phyloP scores from a whole-genome alignment of 2,888 invertebrate genomes.

The Brenthis daphne region DNA sequence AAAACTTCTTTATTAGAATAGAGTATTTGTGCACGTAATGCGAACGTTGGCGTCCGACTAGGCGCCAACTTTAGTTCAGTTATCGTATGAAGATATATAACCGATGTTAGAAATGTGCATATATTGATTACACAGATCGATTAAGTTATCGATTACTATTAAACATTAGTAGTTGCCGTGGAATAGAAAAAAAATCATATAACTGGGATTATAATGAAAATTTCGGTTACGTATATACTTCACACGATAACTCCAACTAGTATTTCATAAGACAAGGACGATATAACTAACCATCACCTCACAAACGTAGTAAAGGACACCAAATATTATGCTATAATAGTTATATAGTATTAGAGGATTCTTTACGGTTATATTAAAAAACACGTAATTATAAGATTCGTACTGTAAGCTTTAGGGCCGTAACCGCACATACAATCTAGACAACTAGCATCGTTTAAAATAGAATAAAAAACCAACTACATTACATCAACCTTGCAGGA shows the following conservation, averaged over 20 bases:
- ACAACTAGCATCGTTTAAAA: slow-evolving; percentile 79
- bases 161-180: slow-evolving; percentile 1
- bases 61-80: slow-evolving; percentile 29
- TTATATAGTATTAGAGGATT: slow-evolving; percentile 60
- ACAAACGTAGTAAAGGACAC: slow-evolving; percentile 53
- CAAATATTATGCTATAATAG: slow-evolving; percentile 52
- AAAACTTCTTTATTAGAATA: slow-evolving; percentile 58
- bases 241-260: slow-evolving; percentile 34
- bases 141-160: neutral
- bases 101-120: no score
- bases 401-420: slow-evolving; percentile 74
- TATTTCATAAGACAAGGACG: slow-evolving; percentile 49
- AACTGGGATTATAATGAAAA: neutral
- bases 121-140: neutral
- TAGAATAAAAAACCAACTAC: slow-evolving; percentile 69
- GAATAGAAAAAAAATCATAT: neutral
- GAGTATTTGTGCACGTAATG: slow-evolving; percentile 75
- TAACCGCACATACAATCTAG: slow-evolving; percentile 59
- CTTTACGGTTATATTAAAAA: slow-evolving; percentile 57
- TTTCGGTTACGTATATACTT: slow-evolving; percentile 12
- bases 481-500: slow-evolving; percentile 65
- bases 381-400: slow-evolving; percentile 68
- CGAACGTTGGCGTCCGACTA: slow-evolving; percentile 48
- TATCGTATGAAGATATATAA: slow-evolving; percentile 4
- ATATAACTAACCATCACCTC: slow-evolving; percentile 49